Conservation (phyloP, 37 sponge, comb jelly and placozoan species). For the Lycopodina hypogea region DNA sequence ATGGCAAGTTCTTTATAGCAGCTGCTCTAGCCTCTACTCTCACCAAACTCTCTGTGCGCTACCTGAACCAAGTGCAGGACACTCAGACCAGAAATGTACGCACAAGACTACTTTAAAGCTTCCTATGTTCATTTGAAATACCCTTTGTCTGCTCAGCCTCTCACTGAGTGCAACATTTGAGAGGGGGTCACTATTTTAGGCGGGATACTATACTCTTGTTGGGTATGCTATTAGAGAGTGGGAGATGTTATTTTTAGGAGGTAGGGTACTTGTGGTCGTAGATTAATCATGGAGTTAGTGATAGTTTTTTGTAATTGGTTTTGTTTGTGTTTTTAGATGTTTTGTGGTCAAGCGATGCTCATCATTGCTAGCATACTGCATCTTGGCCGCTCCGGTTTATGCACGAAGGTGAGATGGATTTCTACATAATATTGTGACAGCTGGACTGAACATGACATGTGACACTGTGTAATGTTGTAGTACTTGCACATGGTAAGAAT, state of each 20-base stretch:
- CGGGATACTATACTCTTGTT: too few species aligned
- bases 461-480: not conserved
- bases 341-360: constrained; percentile 92
- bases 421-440: too few species aligned
- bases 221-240: too few species aligned
- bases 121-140: not conserved
- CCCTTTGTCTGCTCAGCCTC: too few species aligned
- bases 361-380: constrained; percentile 91
- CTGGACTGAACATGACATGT: not conserved
- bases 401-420: constrained; percentile 70
- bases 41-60: constrained; percentile 87
- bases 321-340: constrained; percentile 45
- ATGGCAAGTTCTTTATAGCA: constrained; percentile 95
- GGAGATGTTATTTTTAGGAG: too few species aligned
- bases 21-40: constrained; percentile 87
- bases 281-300: too few species aligned
- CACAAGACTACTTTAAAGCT: not conserved
- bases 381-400: constrained; percentile 85
- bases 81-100: constrained; percentile 78
- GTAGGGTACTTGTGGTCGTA: not conserved
- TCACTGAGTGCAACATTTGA: too few species aligned
- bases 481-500: too few species aligned
- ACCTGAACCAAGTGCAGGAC: constrained; percentile 44
- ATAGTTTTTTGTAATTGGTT: too few species aligned
- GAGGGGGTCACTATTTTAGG: not conserved